Percentiles rank a stretch among this genome's conserved stretches.
phyloP scores from a whole-genome alignment of 1,140 invertebrate genomes.

The Drosophila biarmipes region DNA sequence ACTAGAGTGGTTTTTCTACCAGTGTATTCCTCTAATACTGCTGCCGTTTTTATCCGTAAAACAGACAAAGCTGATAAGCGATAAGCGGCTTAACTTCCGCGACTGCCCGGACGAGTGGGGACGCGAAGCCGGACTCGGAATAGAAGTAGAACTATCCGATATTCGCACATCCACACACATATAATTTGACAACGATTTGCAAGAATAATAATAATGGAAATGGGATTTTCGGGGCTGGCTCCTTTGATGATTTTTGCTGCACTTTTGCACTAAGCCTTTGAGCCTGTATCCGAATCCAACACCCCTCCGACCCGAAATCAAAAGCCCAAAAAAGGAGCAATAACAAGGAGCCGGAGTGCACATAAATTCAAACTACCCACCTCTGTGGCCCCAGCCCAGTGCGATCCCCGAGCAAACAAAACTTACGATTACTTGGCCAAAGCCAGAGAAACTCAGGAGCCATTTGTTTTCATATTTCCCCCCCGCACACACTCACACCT shows the following conservation, averaged over 20 bases:
- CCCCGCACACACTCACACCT: slow-evolving; percentile 17
- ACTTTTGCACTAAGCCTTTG: slow-evolving; percentile 44
- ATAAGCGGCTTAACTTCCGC: slow-evolving; percentile 69
- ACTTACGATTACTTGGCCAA: slow-evolving; percentile 49
- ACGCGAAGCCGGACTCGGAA: slow-evolving; percentile 12
- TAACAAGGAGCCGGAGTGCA: slow-evolving; percentile 31
- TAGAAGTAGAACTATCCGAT: slow-evolving; percentile 20
- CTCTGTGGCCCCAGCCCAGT: neutral
- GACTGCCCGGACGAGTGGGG: slow-evolving; percentile 13
- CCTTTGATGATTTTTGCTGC: slow-evolving; percentile 33
- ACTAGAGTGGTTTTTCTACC: neutral
- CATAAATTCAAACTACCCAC: slow-evolving; percentile 43
- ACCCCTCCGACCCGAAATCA: slow-evolving; percentile 16
- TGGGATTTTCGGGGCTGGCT: slow-evolving; percentile 28
- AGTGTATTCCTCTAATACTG: neutral
- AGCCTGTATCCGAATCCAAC: slow-evolving; percentile 29
- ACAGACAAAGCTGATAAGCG: slow-evolving; percentile 72
- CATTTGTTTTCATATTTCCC: slow-evolving; percentile 77
- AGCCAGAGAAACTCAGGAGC: slow-evolving; percentile 53
- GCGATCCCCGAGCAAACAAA: slow-evolving; percentile 47
- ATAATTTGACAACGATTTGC: slow-evolving; percentile 46
- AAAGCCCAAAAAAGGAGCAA: slow-evolving; percentile 24
- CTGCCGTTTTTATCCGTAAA: slow-evolving; percentile 8
- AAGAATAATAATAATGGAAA: slow-evolving; percentile 50
- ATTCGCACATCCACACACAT: slow-evolving; percentile 13